Percentiles rank a stretch among this genome's conserved stretches.
Conservation (phyloP, 2,113 vertebrate species). For the Scopus umbretta region DNA sequence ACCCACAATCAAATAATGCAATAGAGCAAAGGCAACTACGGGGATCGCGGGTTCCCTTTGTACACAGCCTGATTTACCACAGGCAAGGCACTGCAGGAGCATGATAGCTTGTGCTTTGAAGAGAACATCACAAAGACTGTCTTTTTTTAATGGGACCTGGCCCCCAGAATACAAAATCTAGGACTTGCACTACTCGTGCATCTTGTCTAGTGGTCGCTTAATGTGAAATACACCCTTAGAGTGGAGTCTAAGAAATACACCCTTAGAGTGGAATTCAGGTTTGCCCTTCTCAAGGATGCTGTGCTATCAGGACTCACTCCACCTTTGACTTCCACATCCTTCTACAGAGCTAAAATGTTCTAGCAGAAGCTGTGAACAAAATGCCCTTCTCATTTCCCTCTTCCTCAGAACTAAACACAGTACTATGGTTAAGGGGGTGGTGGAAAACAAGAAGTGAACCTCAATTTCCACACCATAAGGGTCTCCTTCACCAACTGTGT, state of each 20-base stretch:
- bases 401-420: neutral
- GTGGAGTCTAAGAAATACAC: neutral
- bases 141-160: neutral
- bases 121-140: neutral
- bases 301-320: neutral
- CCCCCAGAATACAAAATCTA: neutral
- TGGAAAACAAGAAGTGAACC: neutral
- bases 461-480: neutral
- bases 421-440: neutral
- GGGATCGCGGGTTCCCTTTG: neutral
- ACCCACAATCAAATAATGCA: neutral
- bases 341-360: neutral
- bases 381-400: neutral
- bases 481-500: neutral
- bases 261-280: neutral
- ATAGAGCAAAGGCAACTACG: neutral
- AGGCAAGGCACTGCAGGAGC: neutral
- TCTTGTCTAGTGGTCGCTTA: neutral
- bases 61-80: neutral
- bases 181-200: neutral
- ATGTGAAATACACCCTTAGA: neutral
- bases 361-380: neutral
- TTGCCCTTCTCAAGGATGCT: neutral
- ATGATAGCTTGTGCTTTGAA: neutral
- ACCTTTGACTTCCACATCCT: neutral